Evolutionary conservation across 2,888 invertebrate species (phyloP).

Genomic region (Scaeva pyrastri): DNA sequence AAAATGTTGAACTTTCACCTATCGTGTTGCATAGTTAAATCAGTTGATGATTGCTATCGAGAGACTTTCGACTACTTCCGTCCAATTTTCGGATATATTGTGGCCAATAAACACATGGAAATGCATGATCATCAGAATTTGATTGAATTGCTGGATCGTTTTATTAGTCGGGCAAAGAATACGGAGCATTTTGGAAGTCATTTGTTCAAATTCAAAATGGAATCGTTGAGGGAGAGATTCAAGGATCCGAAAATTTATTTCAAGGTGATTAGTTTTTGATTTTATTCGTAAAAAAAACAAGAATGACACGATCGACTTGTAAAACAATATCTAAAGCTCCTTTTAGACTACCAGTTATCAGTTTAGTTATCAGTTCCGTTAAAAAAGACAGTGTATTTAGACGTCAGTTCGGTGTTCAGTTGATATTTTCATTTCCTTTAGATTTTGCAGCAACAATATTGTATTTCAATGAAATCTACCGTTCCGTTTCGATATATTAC

Average conservation of each 20-base stretch:
- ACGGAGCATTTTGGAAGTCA: slow-evolving; percentile 77
- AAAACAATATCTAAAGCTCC: too few species aligned
- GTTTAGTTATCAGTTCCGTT: too few species aligned
- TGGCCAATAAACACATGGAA: slow-evolving; percentile 79
- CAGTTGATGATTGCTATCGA: slow-evolving; percentile 81
- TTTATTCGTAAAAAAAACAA: too few species aligned
- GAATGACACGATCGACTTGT: too few species aligned
- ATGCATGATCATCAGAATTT: slow-evolving; percentile 79
- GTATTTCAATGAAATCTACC: too few species aligned
- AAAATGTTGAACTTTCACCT: slow-evolving; percentile 81
- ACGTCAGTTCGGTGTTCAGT: too few species aligned
- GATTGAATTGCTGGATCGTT: slow-evolving; percentile 78
- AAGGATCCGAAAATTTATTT: slow-evolving; percentile 79
- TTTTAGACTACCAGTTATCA: too few species aligned
- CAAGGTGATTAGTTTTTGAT: slow-evolving; percentile 50
- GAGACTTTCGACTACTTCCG: slow-evolving; percentile 81
- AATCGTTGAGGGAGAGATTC: slow-evolving; percentile 79
- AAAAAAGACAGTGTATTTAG: too few species aligned
- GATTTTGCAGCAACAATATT: too few species aligned
- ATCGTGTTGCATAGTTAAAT: slow-evolving; percentile 80
- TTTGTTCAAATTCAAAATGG: slow-evolving; percentile 77
- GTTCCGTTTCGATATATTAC: too few species aligned
- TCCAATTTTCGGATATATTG: slow-evolving; percentile 81
- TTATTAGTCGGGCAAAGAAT: slow-evolving; percentile 77
- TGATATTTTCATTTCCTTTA: too few species aligned